Percentiles rank a stretch among this genome's conserved stretches.
These are phyloP conservation scores for Mesaphorura yosii DNA, from an alignment of 1,140 invertebrate species.

Conservation along the genomic window DNA sequence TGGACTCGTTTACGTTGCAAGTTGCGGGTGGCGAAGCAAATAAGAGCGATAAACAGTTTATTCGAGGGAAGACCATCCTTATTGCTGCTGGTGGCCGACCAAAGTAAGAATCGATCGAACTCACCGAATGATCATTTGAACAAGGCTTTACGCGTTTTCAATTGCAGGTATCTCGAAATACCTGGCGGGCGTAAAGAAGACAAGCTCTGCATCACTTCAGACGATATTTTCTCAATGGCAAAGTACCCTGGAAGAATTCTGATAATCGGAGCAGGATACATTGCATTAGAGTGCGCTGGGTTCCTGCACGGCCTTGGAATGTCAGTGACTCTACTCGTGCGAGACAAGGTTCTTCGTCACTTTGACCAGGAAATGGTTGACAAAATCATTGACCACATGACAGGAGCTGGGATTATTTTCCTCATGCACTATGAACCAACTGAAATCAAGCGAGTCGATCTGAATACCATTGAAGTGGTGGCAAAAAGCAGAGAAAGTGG, in stretches of 20 bases:
- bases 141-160: too few species aligned
- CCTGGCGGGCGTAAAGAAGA: constrained; percentile 45
- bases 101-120: too few species aligned
- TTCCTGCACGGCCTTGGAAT: constrained; percentile 48
- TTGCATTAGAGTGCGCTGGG: constrained; percentile 57
- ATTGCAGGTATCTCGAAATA: constrained; percentile 47
- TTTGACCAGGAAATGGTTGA: constrained; percentile 96
- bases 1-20: constrained; percentile 45
- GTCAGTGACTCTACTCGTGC: constrained; percentile 52
- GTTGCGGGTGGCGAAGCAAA: too few species aligned
- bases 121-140: too few species aligned
- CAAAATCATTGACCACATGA: constrained; percentile 71
- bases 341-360: constrained; percentile 86
- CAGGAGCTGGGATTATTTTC: constrained; percentile 67
- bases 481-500: too few species aligned
- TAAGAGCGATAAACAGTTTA: too few species aligned
- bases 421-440: constrained; percentile 62
- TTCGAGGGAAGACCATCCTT: constrained; percentile 48
- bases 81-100: constrained; percentile 54
- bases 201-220: constrained; percentile 49
- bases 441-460: constrained; percentile 54
- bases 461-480: constrained; percentile 36
- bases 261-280: constrained; percentile 53
- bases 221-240: constrained; percentile 54
- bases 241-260: constrained; percentile 54